Conservation (phyloP, 2,797 vertebrate genomes). For the Linurgus olivaceus region DNA sequence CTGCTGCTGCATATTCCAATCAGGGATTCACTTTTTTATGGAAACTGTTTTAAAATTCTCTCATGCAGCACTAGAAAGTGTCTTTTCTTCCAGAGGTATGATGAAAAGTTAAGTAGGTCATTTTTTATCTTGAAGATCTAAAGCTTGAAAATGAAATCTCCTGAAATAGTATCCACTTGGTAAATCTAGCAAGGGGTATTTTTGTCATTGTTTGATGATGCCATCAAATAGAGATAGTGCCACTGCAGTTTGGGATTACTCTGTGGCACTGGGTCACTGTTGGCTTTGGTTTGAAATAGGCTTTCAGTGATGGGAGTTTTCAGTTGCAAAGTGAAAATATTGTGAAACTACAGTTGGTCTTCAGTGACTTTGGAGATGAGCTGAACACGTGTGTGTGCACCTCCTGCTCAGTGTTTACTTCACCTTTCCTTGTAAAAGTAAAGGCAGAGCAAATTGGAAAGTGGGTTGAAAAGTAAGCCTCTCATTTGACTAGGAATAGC, state of each 20-base stretch:
- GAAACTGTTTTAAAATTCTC: neutral
- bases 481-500: neutral
- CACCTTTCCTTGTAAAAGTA: neutral
- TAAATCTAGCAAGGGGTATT: neutral
- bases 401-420: neutral
- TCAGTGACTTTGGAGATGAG: neutral
- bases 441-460: neutral
- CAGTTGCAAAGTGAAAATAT: neutral
- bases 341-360: neutral
- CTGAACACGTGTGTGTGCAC: neutral
- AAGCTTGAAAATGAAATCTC: neutral
- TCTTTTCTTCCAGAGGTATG: neutral
- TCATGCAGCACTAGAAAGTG: neutral
- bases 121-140: neutral
- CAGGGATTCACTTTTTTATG: neutral
- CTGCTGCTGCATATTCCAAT: neutral
- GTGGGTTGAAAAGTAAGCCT: neutral
- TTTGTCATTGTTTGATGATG: neutral
- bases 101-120: slow-evolving; percentile 8
- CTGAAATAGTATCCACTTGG: neutral
- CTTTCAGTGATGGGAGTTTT: neutral
- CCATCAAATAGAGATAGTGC: neutral
- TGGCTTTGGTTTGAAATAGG: neutral
- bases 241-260: neutral
- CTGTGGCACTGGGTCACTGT: neutral